Percentiles rank a stretch among this genome's conserved stretches.
phyloP scores from a whole-genome alignment of 2,113 vertebrate species.

The Asarcornis scutulata region DNA sequence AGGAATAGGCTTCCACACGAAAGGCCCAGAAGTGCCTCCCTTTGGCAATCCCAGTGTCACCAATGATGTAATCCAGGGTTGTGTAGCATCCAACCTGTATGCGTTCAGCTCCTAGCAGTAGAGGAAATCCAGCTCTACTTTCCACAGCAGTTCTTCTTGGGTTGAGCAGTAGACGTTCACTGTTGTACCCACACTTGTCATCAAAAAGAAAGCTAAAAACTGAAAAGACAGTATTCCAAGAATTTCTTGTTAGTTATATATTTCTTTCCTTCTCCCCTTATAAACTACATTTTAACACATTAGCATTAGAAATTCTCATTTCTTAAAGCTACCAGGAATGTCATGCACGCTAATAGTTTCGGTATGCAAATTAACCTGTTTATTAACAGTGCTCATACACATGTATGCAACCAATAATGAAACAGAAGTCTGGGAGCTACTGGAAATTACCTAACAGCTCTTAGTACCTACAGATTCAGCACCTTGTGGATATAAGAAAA shows the following conservation, averaged over 20 bases:
- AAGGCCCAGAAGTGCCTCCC: constrained; percentile 97
- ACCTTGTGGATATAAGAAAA: neutral
- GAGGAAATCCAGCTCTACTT: constrained; percentile 87
- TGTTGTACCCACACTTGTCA: constrained; percentile 94
- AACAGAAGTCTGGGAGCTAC: neutral
- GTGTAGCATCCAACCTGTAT: constrained; percentile 91
- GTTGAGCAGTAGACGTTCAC: constrained; percentile 86
- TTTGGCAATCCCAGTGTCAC: constrained; percentile 88
- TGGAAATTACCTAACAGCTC: neutral
- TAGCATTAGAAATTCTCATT: neutral
- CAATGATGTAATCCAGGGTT: constrained; percentile 92
- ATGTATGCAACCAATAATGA: neutral
- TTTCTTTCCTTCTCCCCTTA: neutral
- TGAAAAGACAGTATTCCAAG: constrained; percentile 58
- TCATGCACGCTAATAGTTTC: neutral
- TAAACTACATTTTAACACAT: neutral
- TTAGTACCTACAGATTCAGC: neutral
- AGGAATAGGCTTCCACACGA: constrained; percentile 88
- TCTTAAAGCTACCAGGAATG: neutral
- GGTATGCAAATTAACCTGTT: neutral
- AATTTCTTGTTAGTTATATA: constrained; percentile 3
- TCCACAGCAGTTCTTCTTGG: constrained; percentile 87
- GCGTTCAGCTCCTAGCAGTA: constrained; percentile 88
- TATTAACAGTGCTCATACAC: neutral
- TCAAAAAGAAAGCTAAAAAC: constrained; percentile 95